Conservation (phyloP, 1,140 invertebrate species). For the Cherax destructor region DNA sequence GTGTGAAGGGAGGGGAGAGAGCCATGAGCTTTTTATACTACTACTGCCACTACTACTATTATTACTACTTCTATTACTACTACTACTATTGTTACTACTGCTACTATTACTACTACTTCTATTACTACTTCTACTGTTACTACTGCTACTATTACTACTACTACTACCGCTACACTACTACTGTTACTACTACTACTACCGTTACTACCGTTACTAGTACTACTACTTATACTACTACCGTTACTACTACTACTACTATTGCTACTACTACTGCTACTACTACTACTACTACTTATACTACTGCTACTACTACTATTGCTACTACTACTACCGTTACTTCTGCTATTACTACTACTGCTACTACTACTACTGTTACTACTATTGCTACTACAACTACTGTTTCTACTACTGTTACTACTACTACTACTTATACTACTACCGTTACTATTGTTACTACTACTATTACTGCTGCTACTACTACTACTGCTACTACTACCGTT, state of each 20-base stretch:
- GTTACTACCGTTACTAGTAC: neutral
- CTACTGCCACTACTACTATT: no score
- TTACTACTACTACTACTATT: constrained; percentile 20
- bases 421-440: neutral
- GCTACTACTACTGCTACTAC: constrained; percentile 17
- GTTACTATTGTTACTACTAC: neutral
- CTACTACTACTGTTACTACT: no score
- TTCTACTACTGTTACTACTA: no score
- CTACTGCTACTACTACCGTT: neutral
- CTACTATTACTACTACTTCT: no score
- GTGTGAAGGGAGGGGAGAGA: no score
- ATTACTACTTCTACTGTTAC: no score
- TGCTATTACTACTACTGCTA: no score
- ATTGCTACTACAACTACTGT: no score
- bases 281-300: constrained; percentile 11
- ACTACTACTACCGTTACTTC: neutral
- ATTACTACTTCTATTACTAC: no score
- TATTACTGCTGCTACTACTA: neutral
- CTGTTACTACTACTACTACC: constrained; percentile 23
- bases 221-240: no score
- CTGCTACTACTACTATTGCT: neutral
- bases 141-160: neutral
- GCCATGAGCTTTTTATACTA: no score
- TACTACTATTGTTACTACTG: no score
- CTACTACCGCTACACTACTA: constrained; percentile 13